Evolutionary conservation across 2,113 vertebrate species (phyloP).

Genomic region (Sminthopsis crassicaudata): DNA sequence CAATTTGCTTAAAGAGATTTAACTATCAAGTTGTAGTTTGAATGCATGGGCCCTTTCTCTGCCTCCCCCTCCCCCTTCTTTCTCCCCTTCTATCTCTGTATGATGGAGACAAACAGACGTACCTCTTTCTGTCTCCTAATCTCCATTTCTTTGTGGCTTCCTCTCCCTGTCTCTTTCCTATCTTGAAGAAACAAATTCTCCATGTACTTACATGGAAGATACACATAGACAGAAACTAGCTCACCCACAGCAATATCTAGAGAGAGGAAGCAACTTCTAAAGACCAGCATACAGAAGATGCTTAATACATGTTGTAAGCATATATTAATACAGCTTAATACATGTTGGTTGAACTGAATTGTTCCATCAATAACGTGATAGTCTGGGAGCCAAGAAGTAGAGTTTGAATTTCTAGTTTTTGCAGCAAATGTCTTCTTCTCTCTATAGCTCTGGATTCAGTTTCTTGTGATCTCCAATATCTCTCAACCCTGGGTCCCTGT

Average conservation of each 20-base stretch:
- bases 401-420: background rate
- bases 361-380: background rate
- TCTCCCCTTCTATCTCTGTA: background rate
- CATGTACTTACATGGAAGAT: background rate
- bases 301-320: background rate
- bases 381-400: background rate
- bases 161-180: background rate
- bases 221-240: background rate
- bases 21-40: background rate
- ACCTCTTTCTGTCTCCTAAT: background rate
- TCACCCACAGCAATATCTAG: background rate
- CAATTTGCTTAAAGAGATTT: background rate
- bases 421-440: background rate
- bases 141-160: background rate
- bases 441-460: background rate
- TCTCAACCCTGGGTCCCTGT: background rate
- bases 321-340: background rate
- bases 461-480: background rate
- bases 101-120: background rate
- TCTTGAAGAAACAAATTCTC: background rate
- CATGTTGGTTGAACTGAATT: background rate
- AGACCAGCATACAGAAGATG: background rate
- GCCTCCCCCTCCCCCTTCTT: background rate
- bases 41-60: background rate
- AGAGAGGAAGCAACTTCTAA: background rate